Evolutionary conservation across 2,797 vertebrate genomes (phyloP).

Genomic region (Myripristis murdjan): DNA sequence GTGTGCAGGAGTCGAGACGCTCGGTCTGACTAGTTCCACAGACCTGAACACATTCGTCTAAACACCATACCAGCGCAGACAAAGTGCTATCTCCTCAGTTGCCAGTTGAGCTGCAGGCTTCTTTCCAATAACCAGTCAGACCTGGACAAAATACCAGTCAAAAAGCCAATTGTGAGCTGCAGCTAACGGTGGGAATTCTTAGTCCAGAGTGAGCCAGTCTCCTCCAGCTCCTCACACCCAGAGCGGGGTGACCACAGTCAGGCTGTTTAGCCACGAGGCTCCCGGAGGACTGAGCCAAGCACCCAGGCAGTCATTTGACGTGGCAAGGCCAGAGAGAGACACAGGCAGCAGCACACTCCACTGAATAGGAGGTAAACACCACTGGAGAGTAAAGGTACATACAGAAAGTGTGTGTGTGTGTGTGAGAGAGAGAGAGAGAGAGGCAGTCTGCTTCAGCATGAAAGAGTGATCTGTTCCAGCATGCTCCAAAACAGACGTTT

Average conservation of each 20-base stretch:
- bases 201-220: neutral
- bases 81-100: neutral
- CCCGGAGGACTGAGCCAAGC: constrained; percentile 60
- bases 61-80: neutral
- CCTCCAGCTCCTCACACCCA: constrained; percentile 54
- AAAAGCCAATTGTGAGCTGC: neutral
- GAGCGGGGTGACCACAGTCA: constrained; percentile 68
- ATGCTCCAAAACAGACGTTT: constrained; percentile 70
- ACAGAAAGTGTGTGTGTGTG: constrained; percentile 14
- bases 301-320: constrained; percentile 75
- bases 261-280: constrained; percentile 45
- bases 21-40: neutral
- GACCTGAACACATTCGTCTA: constrained; percentile 27
- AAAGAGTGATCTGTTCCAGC: constrained; percentile 84
- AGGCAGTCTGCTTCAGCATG: constrained; percentile 68
- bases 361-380: constrained; percentile 71
- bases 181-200: neutral
- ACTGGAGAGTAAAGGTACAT: constrained; percentile 76
- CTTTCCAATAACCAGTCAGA: constrained; percentile 16
- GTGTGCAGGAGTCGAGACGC: constrained; percentile 21
- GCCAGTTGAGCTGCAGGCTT: neutral
- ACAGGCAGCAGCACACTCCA: constrained; percentile 1
- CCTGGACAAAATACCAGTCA: neutral
- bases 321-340: constrained; percentile 75
- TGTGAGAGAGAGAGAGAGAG: constrained; percentile 10